phyloP scores from a whole-genome alignment of 2,888 invertebrate genomes.

The Stenodera caucasica region DNA sequence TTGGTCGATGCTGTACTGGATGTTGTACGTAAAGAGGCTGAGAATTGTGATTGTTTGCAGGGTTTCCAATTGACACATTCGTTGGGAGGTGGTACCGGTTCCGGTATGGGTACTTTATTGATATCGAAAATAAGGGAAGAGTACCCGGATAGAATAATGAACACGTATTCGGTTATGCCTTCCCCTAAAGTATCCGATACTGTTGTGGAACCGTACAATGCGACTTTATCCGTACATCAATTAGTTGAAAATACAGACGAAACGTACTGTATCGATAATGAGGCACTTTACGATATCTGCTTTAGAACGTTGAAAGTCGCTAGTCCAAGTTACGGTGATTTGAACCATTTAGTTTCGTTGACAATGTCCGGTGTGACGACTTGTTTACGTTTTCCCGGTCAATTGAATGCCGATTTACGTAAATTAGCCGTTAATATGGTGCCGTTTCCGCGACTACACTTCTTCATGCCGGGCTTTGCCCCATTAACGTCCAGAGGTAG shows the following conservation, averaged over 20 bases:
- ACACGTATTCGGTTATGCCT: slow-evolving; percentile 90
- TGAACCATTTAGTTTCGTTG: slow-evolving; percentile 82
- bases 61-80: slow-evolving; percentile 94
- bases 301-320: slow-evolving; percentile 85
- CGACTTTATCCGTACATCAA: slow-evolving; percentile 84
- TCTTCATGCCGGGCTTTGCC: slow-evolving; percentile 96
- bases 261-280: slow-evolving; percentile 90
- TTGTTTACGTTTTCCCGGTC: slow-evolving; percentile 88
- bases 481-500: slow-evolving; percentile 83
- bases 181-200: slow-evolving; percentile 88
- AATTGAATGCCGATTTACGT: slow-evolving; percentile 89
- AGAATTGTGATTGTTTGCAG: slow-evolving; percentile 79
- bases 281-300: slow-evolving; percentile 89
- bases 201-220: slow-evolving; percentile 90
- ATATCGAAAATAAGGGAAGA: slow-evolving; percentile 97
- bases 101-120: slow-evolving; percentile 91
- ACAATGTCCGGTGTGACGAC: slow-evolving; percentile 90
- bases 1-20: slow-evolving; percentile 78
- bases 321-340: slow-evolving; percentile 91
- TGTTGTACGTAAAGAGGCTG: slow-evolving; percentile 76
- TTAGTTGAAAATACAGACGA: slow-evolving; percentile 89
- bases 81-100: slow-evolving; percentile 92
- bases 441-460: slow-evolving; percentile 94
- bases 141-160: slow-evolving; percentile 98
- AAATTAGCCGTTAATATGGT: slow-evolving; percentile 96